Conservation (phyloP, 2,797 vertebrate genomes). For the Acomys russatus region DNA sequence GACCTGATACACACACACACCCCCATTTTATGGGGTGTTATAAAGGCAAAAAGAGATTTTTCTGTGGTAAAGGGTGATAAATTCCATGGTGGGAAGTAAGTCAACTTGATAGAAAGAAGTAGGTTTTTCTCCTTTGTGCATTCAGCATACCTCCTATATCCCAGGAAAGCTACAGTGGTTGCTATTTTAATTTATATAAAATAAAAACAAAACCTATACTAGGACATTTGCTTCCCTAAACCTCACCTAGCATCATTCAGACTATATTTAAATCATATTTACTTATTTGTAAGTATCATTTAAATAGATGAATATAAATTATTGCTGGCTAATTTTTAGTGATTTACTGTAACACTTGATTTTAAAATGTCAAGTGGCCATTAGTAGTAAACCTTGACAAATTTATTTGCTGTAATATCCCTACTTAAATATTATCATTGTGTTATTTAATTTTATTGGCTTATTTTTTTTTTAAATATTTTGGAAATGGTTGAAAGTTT, state of each 20-base stretch:
- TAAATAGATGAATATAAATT: conserved; percentile 85
- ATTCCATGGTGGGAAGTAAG: neutral
- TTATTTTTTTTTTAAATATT: conserved; percentile 70
- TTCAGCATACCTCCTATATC: neutral
- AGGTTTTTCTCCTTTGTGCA: neutral
- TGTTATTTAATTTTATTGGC: conserved; percentile 77
- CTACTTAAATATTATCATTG: conserved; percentile 83
- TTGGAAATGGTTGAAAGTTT: conserved; percentile 63
- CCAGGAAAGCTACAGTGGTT: neutral
- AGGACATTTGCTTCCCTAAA: conserved; percentile 61
- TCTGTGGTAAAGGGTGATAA: neutral
- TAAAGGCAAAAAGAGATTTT: neutral
- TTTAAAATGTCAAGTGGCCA: conserved; percentile 87
- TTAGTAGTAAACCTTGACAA: conserved; percentile 81
- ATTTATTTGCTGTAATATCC: conserved; percentile 83
- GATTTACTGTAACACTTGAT: conserved; percentile 84
- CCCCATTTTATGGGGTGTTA: neutral
- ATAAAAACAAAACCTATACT: conserved; percentile 65
- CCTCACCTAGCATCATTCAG: conserved; percentile 69
- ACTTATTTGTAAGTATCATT: conserved; percentile 85
- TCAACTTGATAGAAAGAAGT: conserved; percentile 17
- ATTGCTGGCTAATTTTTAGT: conserved; percentile 81
- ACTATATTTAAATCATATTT: conserved; percentile 84
- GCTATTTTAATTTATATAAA: conserved; percentile 54
- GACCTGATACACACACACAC: accelerated